Conservation (phyloP, 1,140 invertebrate species). For the Mamestra configurata region DNA sequence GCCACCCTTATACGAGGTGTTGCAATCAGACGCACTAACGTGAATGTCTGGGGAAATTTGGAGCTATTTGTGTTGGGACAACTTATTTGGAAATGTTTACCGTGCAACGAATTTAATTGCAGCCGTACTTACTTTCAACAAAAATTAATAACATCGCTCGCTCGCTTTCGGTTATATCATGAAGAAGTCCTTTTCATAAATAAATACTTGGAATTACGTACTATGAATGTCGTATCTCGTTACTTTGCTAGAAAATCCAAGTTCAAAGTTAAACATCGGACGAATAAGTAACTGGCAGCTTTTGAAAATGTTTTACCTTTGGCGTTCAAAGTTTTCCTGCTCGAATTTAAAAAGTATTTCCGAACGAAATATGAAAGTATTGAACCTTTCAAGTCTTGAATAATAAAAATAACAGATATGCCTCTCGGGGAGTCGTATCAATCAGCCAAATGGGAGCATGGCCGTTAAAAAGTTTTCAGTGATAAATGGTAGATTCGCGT, state of each 20-base stretch:
- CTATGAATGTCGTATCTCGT: background rate
- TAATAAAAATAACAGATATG: constrained; percentile 11
- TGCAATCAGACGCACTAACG: too few species aligned
- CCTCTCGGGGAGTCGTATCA: constrained; percentile 12
- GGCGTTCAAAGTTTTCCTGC: background rate
- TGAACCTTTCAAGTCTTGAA: background rate
- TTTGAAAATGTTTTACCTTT: background rate
- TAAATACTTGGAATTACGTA: too few species aligned
- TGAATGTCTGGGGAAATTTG: too few species aligned
- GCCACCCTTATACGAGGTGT: too few species aligned
- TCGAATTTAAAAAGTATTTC: background rate
- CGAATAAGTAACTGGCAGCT: background rate
- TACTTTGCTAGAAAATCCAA: background rate
- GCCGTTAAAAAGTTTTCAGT: constrained; percentile 51
- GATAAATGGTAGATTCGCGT: constrained; percentile 47
- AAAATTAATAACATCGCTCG: too few species aligned
- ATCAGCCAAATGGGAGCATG: constrained; percentile 41
- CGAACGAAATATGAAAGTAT: background rate
- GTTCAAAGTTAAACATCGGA: background rate
- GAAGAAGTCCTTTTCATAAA: too few species aligned
- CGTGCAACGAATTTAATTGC: too few species aligned
- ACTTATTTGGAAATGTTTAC: too few species aligned
- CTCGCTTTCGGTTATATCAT: too few species aligned
- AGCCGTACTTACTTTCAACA: too few species aligned
- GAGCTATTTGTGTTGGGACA: too few species aligned